Evolutionary conservation across 2,113 vertebrate genomes (phyloP).

Genomic region (Sorex araneus): DNA sequence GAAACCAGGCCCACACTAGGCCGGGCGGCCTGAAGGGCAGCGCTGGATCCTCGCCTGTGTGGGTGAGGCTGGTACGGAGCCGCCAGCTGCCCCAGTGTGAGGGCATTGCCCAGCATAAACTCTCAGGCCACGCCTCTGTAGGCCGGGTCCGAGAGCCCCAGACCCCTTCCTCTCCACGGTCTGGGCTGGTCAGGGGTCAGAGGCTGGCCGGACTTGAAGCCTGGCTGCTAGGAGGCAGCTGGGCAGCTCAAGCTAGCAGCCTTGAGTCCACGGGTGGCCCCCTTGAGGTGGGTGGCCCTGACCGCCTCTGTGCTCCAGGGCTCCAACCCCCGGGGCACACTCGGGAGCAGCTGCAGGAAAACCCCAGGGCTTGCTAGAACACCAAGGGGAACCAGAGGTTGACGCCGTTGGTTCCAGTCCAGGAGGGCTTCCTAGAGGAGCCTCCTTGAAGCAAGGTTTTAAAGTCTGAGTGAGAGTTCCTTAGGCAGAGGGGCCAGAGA

Average conservation of each 20-base stretch:
- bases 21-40: slow-evolving; percentile 14
- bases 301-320: no score
- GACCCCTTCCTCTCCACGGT: no score
- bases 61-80: background rate
- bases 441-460: background rate
- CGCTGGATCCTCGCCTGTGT: background rate
- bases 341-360: background rate
- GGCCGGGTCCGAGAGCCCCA: background rate
- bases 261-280: background rate
- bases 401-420: background rate
- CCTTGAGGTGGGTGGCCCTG: no score
- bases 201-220: background rate
- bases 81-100: no score
- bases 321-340: background rate
- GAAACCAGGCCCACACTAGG: background rate
- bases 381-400: background rate
- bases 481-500: no score
- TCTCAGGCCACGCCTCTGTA: background rate
- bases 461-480: slow-evolving; percentile 16
- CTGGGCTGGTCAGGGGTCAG: background rate
- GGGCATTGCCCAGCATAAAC: background rate
- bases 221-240: no score
- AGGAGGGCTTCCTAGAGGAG: slow-evolving; percentile 1
- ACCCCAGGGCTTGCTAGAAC: background rate
- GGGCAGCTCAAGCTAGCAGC: background rate